Percentiles rank a stretch among this genome's conserved stretches.
phyloP scores from a whole-genome alignment of 2,113 vertebrate species.

The Chelonoidis abingdonii region DNA sequence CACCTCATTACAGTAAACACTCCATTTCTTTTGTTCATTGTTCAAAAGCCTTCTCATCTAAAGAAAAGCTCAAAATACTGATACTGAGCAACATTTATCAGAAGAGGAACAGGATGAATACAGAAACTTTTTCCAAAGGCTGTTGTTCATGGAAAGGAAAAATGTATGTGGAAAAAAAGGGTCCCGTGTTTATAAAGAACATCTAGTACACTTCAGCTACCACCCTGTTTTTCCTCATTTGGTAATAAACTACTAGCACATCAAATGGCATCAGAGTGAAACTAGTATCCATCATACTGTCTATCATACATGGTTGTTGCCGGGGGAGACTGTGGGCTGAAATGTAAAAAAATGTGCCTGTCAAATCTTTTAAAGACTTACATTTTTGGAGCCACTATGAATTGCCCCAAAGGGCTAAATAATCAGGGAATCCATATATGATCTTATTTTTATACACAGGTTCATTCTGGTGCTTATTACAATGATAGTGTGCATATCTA shows the following conservation, averaged over 20 bases:
- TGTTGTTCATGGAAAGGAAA: neutral
- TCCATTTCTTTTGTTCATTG: neutral
- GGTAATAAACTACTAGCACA: conserved; percentile 14
- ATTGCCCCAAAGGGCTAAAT: neutral
- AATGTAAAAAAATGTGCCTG: neutral
- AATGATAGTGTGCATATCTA: neutral
- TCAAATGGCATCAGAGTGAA: conserved; percentile 25
- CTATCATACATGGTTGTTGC: neutral
- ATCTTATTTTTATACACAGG: neutral
- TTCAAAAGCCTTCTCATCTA: neutral
- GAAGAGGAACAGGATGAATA: rapidly evolving
- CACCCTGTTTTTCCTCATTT: neutral
- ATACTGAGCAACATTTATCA: neutral
- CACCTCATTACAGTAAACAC: neutral
- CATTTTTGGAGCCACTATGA: neutral
- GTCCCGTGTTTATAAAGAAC: neutral
- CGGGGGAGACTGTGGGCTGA: neutral
- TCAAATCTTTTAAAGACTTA: neutral
- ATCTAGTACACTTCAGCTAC: neutral
- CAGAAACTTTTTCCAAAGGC: neutral
- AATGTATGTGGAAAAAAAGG: neutral
- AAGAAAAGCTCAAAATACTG: neutral
- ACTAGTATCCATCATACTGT: conserved; percentile 27
- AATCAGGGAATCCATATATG: neutral
- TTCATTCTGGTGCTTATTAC: neutral